Base-by-base conservation (phyloP, 2,797 vertebrate species). In the Acridotheres tristis region DNA sequence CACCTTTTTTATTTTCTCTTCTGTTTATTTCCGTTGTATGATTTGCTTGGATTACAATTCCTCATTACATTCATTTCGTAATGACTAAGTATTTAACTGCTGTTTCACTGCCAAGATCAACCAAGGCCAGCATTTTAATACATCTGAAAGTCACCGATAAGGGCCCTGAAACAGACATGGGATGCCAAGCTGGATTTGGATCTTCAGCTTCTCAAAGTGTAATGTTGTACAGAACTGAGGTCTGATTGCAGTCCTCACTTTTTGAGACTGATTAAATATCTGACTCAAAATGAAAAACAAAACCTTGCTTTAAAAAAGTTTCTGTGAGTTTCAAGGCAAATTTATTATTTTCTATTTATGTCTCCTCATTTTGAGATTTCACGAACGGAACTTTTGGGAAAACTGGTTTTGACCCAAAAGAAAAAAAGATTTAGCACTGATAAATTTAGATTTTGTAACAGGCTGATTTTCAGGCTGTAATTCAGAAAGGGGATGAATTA, bases 31-130 rank as follows among this genome's bases (percentile, higher is more conserved):
- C 34, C 10, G 4, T 71, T 85, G 14, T 77, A 62, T 58, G 16
- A 69, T 88, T 80, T 94, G 8, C 55, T 91, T 90, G 72, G 69
- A 75, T 83, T 91, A 62, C 32, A 81, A 51, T 72, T 93, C 26
- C 51, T 88, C 36, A 38, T 73, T 53, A 27, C 38, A 88, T 58
- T 55, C 25, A 86, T 90, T 83, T 88, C 3, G 3, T 86, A 94
- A 88, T 84, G 48, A 48, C 43, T 76, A 66, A 63, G n/a, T 62
- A 45, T 74, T 67, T 89, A 90, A 67, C 65, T 32, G 47, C 32
- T 75, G 8, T 48, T 85, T 83, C 42, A n/a, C 16, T 1, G 36
- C 76, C 75, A 89, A 93, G 58, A 67, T 61, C 34, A 6, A 68
- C 30, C 30, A 50, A 75, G 57, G 58, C 61, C 82, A 84, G 42